Conservation (phyloP, 2,888 invertebrate genomes). For the Drosophila pegasa region DNA sequence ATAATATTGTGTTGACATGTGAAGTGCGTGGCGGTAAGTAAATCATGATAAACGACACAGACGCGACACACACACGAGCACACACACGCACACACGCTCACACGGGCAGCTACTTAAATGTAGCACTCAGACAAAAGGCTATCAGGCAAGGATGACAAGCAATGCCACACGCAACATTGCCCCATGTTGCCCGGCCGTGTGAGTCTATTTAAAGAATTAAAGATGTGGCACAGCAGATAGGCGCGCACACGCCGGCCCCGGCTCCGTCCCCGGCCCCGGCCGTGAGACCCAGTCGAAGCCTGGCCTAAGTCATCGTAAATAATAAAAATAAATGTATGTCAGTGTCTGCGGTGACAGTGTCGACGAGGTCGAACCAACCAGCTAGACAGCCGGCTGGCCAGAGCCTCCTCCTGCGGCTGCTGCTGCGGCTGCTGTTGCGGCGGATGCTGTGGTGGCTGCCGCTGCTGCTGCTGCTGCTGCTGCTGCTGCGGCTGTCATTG, state of each 20-base stretch:
- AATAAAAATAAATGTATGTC: slow-evolving; percentile 81
- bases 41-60: slow-evolving; percentile 77
- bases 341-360: slow-evolving; percentile 75
- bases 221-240: slow-evolving; percentile 72
- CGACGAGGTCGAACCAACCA: slow-evolving; percentile 31
- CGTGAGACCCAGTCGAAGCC: slow-evolving; percentile 23
- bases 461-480: slow-evolving; percentile 25
- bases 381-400: slow-evolving; percentile 21
- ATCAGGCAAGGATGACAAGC: slow-evolving; percentile 65
- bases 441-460: slow-evolving; percentile 12
- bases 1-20: slow-evolving; percentile 92
- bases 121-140: slow-evolving; percentile 80
- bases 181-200: slow-evolving; percentile 36
- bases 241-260: slow-evolving; percentile 42
- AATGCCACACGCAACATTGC: slow-evolving; percentile 60
- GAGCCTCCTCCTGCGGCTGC: slow-evolving; percentile 15
- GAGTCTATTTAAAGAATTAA: slow-evolving; percentile 81
- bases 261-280: slow-evolving; percentile 10
- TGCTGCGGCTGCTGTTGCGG: slow-evolving; percentile 26
- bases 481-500: slow-evolving; percentile 64
- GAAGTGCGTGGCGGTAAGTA: slow-evolving; percentile 95
- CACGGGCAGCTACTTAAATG: slow-evolving; percentile 72
- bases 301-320: slow-evolving; percentile 77
- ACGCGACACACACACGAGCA: slow-evolving; percentile 40
- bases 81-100: neutral